A percentile compares a stretch with the other conserved stretches of the same genome.
Evolutionary conservation across 2,797 vertebrate genomes (phyloP).

Genomic region (Tinamus major): DNA sequence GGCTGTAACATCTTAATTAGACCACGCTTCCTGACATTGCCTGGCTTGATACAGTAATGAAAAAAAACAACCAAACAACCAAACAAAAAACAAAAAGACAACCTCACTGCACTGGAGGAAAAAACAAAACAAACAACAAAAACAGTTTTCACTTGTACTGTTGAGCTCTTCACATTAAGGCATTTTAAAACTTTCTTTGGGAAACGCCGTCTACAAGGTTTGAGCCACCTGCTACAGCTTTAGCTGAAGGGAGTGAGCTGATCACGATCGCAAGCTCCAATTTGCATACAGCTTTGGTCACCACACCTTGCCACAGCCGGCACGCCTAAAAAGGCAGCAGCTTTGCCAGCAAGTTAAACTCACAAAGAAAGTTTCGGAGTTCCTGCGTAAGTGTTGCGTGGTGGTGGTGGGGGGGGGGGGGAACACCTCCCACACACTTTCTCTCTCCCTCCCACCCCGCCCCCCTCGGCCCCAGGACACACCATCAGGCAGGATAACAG

Average conservation of each 20-base stretch:
- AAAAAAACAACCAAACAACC: no score
- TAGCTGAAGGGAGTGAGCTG: fast-evolving
- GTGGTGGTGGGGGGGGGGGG: no score
- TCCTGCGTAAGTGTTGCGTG: fast-evolving
- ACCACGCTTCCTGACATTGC: fast-evolving
- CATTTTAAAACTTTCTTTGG: not conserved
- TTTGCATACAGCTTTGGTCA: fast-evolving
- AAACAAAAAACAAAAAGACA: no score
- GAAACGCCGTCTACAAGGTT: fast-evolving
- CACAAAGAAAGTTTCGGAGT: not conserved
- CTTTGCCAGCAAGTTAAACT: fast-evolving
- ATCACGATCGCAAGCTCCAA: fast-evolving
- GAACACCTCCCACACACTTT: fast-evolving
- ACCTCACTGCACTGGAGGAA: no score
- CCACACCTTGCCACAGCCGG: fast-evolving
- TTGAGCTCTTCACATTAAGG: not conserved
- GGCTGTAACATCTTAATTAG: fast-evolving
- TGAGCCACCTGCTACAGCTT: not conserved
- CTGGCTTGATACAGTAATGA: fast-evolving
- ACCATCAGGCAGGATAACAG: fast-evolving
- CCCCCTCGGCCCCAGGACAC: no score
- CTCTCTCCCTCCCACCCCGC: no score
- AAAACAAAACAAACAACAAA: no score
- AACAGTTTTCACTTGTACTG: fast-evolving
- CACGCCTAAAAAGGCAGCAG: fast-evolving